Evolutionary conservation across 2,113 vertebrate species (phyloP).

Genomic region (Tachysurus fulvidraco): DNA sequence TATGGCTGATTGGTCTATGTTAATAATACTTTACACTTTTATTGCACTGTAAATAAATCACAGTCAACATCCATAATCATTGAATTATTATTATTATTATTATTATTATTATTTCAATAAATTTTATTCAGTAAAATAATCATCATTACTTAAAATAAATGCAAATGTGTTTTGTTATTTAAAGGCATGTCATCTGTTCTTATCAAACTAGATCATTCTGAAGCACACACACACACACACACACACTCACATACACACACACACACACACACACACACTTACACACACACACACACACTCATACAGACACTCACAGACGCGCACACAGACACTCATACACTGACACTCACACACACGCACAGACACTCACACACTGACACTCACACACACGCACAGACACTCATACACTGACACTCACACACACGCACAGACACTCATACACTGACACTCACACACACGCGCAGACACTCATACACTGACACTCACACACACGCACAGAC

Average conservation of each 20-base stretch:
- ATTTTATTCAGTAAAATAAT: too few relatives aligned
- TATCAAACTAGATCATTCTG: neutral
- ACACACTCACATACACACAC: neutral
- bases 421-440: too few relatives aligned
- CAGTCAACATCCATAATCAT: neutral
- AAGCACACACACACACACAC: neutral
- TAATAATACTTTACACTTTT: neutral
- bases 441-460: too few relatives aligned
- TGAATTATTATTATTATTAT: neutral
- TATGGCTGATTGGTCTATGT: too few relatives aligned
- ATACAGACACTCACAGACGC: too few relatives aligned
- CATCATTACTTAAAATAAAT: too few relatives aligned
- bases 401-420: neutral
- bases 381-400: neutral
- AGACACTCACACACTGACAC: neutral
- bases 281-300: neutral
- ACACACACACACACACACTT: neutral
- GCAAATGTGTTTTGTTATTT: neutral
- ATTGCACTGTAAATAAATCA: neutral
- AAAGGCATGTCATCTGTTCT: neutral
- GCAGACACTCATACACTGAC: neutral
- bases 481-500: neutral
- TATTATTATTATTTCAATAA: neutral
- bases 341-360: neutral
- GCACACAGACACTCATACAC: too few relatives aligned